Base-by-base conservation (phyloP, 2,888 invertebrate genomes). In the Papilio demoleus region DNA sequence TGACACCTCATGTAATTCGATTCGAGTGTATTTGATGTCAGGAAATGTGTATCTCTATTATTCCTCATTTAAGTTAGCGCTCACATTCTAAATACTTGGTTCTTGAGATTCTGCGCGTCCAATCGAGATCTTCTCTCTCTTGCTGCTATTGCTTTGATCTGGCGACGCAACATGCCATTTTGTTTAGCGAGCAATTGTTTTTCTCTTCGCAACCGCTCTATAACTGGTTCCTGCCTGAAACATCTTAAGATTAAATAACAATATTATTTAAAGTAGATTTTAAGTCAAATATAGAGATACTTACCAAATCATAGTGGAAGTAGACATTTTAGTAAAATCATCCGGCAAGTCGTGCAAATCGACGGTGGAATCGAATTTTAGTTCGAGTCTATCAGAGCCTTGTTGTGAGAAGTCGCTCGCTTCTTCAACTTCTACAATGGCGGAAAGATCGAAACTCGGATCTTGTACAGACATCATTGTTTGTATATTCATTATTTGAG, bases 361-460 rank as follows among this genome's bases (percentile, higher is more conserved):
- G 0, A 82, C 75, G 0, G 85, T 80, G 0, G 88, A 88, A 22
- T 90, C 90, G 71, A 87, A 92, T 66, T 87, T 92, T 1, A 92
- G 75, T 70, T 92, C 91, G 19, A 93, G 74, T 73, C 85, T 81
- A 8, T 92, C 92, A 0, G 88, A 88, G 5, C 82, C 88, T 12
- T 81, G 85, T 22, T 87, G 88, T 5, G 88, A 88, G 9, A 82
- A 53, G 45, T 92, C 92, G 67, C 86, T 88, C 1, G 78, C 77
- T 75, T 93, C 93, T 9, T 92, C 91, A 1, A 91, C 88, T 72
- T 93, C 93, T 0, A 92, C 88, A 53, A 93, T 93, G 2, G 92
- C 92, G 0, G 93, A 90, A 2, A 93, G 77, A 74, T 93, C 93
- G 68, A 92, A 92, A 71, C 90, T 90, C 0, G 93, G 93, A 62